Conservation (phyloP, 2,888 invertebrate species). For the Blastobasis adustella region DNA sequence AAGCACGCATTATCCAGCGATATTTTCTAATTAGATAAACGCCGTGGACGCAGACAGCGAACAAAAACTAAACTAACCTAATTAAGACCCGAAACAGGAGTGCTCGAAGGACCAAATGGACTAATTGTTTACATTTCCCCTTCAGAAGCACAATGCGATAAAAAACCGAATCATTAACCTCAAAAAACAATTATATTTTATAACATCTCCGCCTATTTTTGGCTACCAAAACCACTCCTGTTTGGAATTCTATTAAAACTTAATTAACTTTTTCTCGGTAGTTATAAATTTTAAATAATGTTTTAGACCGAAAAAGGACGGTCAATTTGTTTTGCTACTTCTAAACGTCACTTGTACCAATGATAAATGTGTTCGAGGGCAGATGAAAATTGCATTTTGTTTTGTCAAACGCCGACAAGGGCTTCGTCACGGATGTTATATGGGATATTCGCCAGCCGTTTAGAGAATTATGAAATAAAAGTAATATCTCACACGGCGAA, state of each 20-base stretch:
- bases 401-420: conserved; percentile 49
- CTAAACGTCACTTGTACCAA: conserved; percentile 65
- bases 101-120: conserved; percentile 3
- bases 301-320: conserved; percentile 53
- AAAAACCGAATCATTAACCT: conserved; percentile 57
- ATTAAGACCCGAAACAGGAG: conserved; percentile 10
- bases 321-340: conserved; percentile 72
- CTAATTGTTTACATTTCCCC: conserved; percentile 60
- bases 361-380: conserved; percentile 68
- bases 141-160: conserved; percentile 42
- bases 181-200: conserved; percentile 71
- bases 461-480: conserved; percentile 19
- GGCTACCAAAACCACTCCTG: conserved; percentile 72
- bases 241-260: conserved; percentile 73
- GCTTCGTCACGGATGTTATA: conserved; percentile 27
- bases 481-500: conserved; percentile 1
- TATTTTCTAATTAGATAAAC: no score
- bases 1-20: no score
- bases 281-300: conserved; percentile 63
- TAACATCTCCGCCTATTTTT: conserved; percentile 73
- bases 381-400: conserved; percentile 57
- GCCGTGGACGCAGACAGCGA: not conserved
- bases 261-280: conserved; percentile 69
- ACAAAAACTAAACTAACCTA: conserved; percentile 8
- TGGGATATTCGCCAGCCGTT: conserved; percentile 11